phyloP scores from a whole-genome alignment of 2,888 invertebrate genomes.

The Plusia festucae region DNA sequence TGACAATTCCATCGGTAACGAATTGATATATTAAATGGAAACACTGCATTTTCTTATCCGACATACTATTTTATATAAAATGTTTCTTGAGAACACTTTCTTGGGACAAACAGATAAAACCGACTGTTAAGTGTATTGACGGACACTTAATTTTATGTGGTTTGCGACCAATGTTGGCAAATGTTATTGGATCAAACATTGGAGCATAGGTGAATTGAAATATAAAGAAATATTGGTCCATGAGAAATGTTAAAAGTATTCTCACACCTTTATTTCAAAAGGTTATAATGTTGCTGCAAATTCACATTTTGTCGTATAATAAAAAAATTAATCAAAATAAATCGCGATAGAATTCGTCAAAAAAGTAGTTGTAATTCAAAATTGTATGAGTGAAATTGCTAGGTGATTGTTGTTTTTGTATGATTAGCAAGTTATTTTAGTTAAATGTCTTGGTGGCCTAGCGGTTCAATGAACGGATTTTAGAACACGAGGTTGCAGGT shows the following conservation, averaged over 20 bases:
- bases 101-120: slow-evolving; percentile 47
- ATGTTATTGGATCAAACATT: background rate
- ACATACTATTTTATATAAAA: background rate
- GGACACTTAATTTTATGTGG: slow-evolving; percentile 35
- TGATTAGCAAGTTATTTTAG: too few species aligned
- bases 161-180: slow-evolving; percentile 27
- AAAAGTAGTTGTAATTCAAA: too few species aligned
- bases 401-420: too few species aligned
- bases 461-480: too few species aligned
- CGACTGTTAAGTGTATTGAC: slow-evolving; percentile 42
- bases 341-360: too few species aligned
- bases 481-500: too few species aligned
- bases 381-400: too few species aligned
- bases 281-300: background rate
- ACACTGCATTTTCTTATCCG: slow-evolving; percentile 50
- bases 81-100: slow-evolving; percentile 23
- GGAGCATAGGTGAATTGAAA: background rate
- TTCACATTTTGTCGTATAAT: too few species aligned
- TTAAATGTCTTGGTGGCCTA: too few species aligned
- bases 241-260: background rate
- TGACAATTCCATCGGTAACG: slow-evolving; percentile 33
- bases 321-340: too few species aligned
- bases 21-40: slow-evolving; percentile 41
- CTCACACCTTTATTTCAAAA: background rate
- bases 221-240: background rate